Evolutionary conservation across 1,140 invertebrate species (phyloP).

Genomic region (Drosophila littoralis): DNA sequence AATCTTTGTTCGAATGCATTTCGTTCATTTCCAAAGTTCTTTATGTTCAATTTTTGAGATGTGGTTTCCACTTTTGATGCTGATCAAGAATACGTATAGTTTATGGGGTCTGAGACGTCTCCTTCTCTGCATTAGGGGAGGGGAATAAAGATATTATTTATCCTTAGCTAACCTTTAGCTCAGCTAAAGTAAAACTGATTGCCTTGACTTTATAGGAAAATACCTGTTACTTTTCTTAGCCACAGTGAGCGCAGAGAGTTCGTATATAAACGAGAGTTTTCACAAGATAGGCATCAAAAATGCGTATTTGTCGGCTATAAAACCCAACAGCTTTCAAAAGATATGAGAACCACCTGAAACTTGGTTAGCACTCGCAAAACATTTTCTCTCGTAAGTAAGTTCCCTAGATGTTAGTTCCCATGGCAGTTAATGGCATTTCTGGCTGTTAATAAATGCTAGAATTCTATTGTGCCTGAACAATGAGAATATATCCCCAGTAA

Average conservation of each 20-base stretch:
- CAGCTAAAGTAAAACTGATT: not conserved
- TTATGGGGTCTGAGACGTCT: no score
- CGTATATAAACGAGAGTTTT: conserved; percentile 8
- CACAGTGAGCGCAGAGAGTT: not conserved
- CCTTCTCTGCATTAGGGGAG: no score
- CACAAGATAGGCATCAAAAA: no score
- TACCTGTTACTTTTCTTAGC: not conserved
- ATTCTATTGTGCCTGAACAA: not conserved
- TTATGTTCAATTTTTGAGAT: no score
- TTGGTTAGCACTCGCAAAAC: conserved; percentile 7
- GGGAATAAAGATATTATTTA: no score
- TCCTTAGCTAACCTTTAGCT: not conserved
- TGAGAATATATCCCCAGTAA: conserved; percentile 10
- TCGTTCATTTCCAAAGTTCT: no score
- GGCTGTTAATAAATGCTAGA: no score
- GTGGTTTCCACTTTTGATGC: no score
- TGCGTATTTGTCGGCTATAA: conserved; percentile 17
- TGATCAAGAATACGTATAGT: no score
- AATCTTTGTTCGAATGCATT: no score
- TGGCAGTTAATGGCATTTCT: no score
- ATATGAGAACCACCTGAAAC: conserved; percentile 4
- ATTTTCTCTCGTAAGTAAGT: not conserved
- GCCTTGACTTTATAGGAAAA: not conserved
- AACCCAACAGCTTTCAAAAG: conserved; percentile 9
- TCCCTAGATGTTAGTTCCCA: not conserved